Percentiles rank a stretch among this genome's conserved stretches.
Conservation (phyloP, 2,797 vertebrate genomes). For the Acropternis orthonyx region DNA sequence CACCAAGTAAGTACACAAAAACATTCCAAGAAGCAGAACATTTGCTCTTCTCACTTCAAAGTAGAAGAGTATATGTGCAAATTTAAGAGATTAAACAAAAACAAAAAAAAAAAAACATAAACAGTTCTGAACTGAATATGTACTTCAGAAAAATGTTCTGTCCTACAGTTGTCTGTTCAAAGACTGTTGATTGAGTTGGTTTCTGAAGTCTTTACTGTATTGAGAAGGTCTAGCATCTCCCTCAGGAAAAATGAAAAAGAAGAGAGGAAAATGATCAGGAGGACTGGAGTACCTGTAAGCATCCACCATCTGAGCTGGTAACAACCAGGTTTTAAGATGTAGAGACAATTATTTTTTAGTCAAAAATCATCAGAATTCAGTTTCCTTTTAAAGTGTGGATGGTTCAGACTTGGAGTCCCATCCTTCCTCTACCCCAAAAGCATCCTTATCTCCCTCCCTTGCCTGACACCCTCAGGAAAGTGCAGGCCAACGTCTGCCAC, state of each 20-base stretch:
- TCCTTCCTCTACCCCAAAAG: background rate
- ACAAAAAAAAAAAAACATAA: background rate
- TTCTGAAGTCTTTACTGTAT: constrained; percentile 38
- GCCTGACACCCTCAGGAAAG: background rate
- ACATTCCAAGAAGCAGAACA: constrained; percentile 20
- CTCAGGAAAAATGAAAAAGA: constrained; percentile 16
- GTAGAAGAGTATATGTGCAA: background rate
- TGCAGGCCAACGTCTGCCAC: background rate
- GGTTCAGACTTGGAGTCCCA: background rate
- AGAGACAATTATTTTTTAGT: constrained; percentile 59
- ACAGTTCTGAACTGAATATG: constrained; percentile 16
- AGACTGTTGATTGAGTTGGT: constrained; percentile 32
- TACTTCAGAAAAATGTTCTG: constrained; percentile 5
- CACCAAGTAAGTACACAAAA: background rate
- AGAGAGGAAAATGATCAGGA: constrained; percentile 50
- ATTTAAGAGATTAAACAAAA: background rate
- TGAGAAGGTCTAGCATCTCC: constrained; percentile 40
- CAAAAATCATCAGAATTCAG: constrained; percentile 46
- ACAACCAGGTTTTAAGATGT: constrained; percentile 55
- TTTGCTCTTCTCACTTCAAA: constrained; percentile 5
- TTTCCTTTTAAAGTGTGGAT: constrained; percentile 49
- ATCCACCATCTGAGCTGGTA: constrained; percentile 57
- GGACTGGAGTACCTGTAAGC: constrained; percentile 26
- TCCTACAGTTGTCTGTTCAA: constrained; percentile 1
- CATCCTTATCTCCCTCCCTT: background rate